Evolutionary conservation across 2,797 vertebrate species (phyloP), one percentile per base, ranked within the genome.

Genomic region (Chaenodraco wilsoni): DNA sequence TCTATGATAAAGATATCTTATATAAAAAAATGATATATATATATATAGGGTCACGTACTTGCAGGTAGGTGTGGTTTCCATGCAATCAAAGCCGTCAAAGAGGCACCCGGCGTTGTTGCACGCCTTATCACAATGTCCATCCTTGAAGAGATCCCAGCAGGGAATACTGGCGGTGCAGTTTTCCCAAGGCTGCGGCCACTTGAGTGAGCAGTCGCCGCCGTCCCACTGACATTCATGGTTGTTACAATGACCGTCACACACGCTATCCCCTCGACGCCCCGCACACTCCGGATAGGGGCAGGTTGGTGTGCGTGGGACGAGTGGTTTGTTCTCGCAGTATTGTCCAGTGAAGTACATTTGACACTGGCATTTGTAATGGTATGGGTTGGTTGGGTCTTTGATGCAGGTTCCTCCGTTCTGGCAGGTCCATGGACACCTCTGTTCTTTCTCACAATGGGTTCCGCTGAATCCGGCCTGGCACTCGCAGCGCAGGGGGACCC

Each of bases 141-240:
- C 95, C 56, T 89, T 95, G 85, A 98, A 97, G 56, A 85, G 91
- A 44, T 96, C 83, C 97, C 97, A 97, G 94, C 97, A 99, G 71
- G 85, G 86, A 33, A 96, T 76, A 0, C 71, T 75, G 51, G 94
- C 89, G 0, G 87, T 86, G 84, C 97, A 99, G 90, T 97, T 96
- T 62, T 78, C 79, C 97, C 97, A 99, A 4, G 97, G 96, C 71
- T 94, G 70, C 56, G 83, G 71, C 94, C 94, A 88, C 67, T 91
- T 95, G 68, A 99, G 94, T 0, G 96, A 96, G 72, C 97, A 99
- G 93, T 99, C 97, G 0, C 97, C 96, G 13, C 96, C 96, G 0
- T 99, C 97, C 97, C 97, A 98, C 78, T 95, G 87, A 78, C 97
- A 98, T 7, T 95, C 95, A 0, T 95, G 89, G 50, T 93, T 96